phyloP scores from a whole-genome alignment of 2,888 invertebrate species.

The Sisyra nigra region DNA sequence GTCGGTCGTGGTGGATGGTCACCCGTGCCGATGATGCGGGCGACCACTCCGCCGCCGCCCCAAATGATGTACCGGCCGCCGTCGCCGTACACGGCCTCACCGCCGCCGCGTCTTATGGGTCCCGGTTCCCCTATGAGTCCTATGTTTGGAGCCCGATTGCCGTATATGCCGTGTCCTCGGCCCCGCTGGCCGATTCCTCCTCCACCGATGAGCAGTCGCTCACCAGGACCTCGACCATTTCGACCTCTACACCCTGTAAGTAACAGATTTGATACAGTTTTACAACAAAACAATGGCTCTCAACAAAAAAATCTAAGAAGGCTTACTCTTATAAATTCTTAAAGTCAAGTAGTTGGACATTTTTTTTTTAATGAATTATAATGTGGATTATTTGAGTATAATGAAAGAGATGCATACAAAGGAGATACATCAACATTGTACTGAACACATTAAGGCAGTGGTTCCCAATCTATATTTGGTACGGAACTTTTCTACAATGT shows the following conservation, averaged over 20 bases:
- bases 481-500: too few species aligned
- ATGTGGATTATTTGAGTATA: too few species aligned
- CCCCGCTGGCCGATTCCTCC: slow-evolving; percentile 45
- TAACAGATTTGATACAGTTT: neutral
- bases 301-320: too few species aligned
- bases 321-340: too few species aligned
- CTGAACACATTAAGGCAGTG: neutral
- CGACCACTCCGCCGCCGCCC: slow-evolving; percentile 34
- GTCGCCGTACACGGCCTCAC: slow-evolving; percentile 60
- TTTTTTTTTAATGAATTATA: too few species aligned
- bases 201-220: slow-evolving; percentile 31
- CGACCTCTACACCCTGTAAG: slow-evolving; percentile 12
- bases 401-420: too few species aligned
- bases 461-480: too few species aligned
- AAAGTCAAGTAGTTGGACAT: neutral
- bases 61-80: slow-evolving; percentile 53
- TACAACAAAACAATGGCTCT: too few species aligned
- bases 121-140: slow-evolving; percentile 27
- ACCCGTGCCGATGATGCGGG: slow-evolving; percentile 30
- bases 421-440: neutral
- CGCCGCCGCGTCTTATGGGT: slow-evolving; percentile 53
- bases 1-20: slow-evolving; percentile 25
- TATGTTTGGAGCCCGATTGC: slow-evolving; percentile 30
- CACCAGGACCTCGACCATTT: slow-evolving; percentile 27
- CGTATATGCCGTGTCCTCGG: slow-evolving; percentile 44